Percentiles rank a stretch among this genome's conserved stretches.
These are phyloP conservation scores for Atherinomorus stipes DNA, from an alignment of 2,113 vertebrate species.

Conservation along the genomic window DNA sequence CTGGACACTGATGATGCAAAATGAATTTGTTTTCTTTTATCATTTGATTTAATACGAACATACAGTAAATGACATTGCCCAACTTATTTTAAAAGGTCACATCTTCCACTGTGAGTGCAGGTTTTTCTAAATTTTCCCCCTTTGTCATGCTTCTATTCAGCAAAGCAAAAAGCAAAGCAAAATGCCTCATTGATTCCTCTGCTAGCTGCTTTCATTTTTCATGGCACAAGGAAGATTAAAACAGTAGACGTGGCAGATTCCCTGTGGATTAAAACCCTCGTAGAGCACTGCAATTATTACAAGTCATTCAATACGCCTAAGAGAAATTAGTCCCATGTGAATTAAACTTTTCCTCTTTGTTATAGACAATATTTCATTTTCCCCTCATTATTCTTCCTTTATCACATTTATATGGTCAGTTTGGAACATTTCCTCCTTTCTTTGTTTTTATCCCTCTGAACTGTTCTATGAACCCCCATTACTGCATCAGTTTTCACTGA, in stretches of 20 bases:
- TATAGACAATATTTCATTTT: slow-evolving; percentile 18
- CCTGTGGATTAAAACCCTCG: slow-evolving; percentile 51
- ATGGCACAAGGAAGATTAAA: slow-evolving; percentile 38
- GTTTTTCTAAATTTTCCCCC: neutral
- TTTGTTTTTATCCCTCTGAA: slow-evolving; percentile 3
- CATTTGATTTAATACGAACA: neutral
- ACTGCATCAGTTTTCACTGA: neutral
- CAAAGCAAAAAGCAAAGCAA: slow-evolving; percentile 1
- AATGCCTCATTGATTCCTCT: slow-evolving; percentile 27
- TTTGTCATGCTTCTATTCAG: slow-evolving; percentile 28
- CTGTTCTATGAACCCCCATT: neutral
- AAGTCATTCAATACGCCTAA: slow-evolving; percentile 46
- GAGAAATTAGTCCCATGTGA: slow-evolving; percentile 53
- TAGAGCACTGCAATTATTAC: slow-evolving; percentile 50
- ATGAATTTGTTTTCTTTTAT: neutral
- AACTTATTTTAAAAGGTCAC: neutral
- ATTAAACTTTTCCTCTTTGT: slow-evolving; percentile 39
- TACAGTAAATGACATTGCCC: neutral
- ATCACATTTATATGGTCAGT: slow-evolving; percentile 21
- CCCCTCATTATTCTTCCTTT: slow-evolving; percentile 21
- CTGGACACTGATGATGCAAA: neutral
- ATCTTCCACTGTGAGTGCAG: neutral
- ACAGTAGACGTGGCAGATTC: slow-evolving; percentile 48
- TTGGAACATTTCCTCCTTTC: slow-evolving; percentile 3
- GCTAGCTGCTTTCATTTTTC: slow-evolving; percentile 38